phyloP scores from a whole-genome alignment of 2,113 vertebrate species.

The Lepidothrix coronata region DNA sequence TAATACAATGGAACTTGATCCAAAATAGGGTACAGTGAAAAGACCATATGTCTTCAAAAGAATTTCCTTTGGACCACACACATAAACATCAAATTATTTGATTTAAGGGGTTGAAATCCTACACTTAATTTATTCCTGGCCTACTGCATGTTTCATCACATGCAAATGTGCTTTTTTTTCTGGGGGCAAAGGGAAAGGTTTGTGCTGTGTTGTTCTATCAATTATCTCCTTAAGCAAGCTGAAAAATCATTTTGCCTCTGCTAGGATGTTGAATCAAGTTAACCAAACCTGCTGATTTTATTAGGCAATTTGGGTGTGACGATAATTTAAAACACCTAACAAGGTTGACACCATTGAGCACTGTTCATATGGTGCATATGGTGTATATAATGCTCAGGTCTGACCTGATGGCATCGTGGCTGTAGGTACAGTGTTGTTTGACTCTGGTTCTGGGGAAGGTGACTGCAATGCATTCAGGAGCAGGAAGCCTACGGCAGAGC shows the following conservation, averaged over 20 bases:
- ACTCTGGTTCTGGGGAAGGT: not conserved
- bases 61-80: slow-evolving; percentile 14
- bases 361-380: not conserved
- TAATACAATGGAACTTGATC: not conserved
- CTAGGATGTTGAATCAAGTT: not conserved
- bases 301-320: not conserved
- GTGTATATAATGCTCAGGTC: not conserved
- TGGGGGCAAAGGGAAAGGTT: not conserved
- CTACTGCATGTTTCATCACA: not conserved
- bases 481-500: slow-evolving; percentile 3
- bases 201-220: not conserved
- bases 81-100: not conserved
- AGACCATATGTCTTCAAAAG: not conserved
- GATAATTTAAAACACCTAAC: not conserved
- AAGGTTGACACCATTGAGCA: not conserved
- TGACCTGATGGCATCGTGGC: not conserved
- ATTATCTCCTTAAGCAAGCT: not conserved
- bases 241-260: not conserved
- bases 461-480: not conserved
- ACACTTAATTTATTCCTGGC: slow-evolving; percentile 35
- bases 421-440: not conserved
- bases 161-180: not conserved
- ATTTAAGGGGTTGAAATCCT: slow-evolving; percentile 12
- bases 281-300: not conserved
- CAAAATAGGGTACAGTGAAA: not conserved